These are phyloP conservation scores for Meles meles DNA, from an alignment of 2,113 vertebrate species.

Conservation along the genomic window DNA sequence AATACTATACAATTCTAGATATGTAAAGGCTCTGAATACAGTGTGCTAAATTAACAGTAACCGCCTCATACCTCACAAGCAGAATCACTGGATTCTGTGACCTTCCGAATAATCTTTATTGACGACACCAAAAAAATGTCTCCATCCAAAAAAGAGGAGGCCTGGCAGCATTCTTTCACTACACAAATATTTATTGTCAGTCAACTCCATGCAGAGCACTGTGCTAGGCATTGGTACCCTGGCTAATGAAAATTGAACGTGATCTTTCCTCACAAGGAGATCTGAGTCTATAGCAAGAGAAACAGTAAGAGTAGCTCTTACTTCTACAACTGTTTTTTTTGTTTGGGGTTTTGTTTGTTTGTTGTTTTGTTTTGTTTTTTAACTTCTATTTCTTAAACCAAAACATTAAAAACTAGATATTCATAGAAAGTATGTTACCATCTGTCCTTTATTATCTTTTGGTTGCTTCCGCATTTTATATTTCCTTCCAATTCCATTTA, in stretches of 20 bases:
- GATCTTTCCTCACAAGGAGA: not conserved
- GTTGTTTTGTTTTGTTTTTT: not conserved
- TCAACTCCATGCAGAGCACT: not conserved
- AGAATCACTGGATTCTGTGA: not conserved
- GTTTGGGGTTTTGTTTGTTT: not conserved
- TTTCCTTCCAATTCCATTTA: not conserved
- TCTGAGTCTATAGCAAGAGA: not conserved
- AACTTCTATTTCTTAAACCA: not conserved
- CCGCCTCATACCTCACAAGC: not conserved
- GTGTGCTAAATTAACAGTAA: not conserved
- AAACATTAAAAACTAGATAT: not conserved
- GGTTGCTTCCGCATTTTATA: not conserved
- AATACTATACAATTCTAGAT: not conserved
- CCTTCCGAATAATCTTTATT: not conserved
- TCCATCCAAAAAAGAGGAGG: not conserved
- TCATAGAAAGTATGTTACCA: not conserved
- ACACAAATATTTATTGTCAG: not conserved
- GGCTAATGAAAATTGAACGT: not conserved
- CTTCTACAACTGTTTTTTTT: not conserved
- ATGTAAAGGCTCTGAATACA: not conserved
- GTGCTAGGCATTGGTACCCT: not conserved
- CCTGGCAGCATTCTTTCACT: not conserved
- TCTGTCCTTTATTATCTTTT: not conserved
- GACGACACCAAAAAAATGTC: not conserved
- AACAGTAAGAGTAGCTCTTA: not conserved